Evolutionary conservation across 2,113 vertebrate genomes (phyloP).

Genomic region (Cheilinus undulatus): DNA sequence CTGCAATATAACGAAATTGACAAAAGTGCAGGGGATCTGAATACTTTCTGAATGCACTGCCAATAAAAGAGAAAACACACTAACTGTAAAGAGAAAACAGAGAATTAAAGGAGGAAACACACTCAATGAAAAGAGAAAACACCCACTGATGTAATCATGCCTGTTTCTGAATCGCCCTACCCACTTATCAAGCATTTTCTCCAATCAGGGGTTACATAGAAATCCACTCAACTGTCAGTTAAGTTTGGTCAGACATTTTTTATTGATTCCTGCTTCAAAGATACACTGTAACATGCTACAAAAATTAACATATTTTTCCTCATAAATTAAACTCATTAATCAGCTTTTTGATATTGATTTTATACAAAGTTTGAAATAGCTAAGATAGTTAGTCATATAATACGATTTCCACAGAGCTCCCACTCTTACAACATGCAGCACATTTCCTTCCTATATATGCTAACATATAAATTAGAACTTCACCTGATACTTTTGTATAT

Average conservation of each 20-base stretch:
- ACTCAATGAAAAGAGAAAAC: constrained; percentile 15
- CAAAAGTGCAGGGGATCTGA: too few relatives aligned
- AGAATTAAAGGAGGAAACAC: too few relatives aligned
- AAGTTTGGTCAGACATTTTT: not conserved
- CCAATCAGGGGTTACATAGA: not conserved
- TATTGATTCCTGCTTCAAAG: too few relatives aligned
- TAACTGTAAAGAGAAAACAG: too few relatives aligned
- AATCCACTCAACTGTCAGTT: not conserved
- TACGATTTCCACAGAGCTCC: not conserved
- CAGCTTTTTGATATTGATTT: not conserved
- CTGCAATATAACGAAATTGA: too few relatives aligned
- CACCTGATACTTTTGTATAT: not conserved
- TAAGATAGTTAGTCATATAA: not conserved
- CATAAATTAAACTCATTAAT: not conserved
- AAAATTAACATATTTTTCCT: too few relatives aligned
- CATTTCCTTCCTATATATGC: constrained; percentile 31
- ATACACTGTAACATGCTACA: too few relatives aligned
- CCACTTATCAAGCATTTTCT: constrained; percentile 8
- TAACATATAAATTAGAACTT: not conserved
- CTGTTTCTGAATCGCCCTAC: not conserved
- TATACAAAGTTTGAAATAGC: not conserved
- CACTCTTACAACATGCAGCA: constrained; percentile 8
- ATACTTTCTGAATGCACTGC: too few relatives aligned
- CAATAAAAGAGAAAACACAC: too few relatives aligned
- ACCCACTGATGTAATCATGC: constrained; percentile 15